Percentiles rank a stretch among this genome's conserved stretches.
Evolutionary conservation across 2,888 invertebrate species (phyloP).

Genomic region (Gnatocerus cornutus): DNA sequence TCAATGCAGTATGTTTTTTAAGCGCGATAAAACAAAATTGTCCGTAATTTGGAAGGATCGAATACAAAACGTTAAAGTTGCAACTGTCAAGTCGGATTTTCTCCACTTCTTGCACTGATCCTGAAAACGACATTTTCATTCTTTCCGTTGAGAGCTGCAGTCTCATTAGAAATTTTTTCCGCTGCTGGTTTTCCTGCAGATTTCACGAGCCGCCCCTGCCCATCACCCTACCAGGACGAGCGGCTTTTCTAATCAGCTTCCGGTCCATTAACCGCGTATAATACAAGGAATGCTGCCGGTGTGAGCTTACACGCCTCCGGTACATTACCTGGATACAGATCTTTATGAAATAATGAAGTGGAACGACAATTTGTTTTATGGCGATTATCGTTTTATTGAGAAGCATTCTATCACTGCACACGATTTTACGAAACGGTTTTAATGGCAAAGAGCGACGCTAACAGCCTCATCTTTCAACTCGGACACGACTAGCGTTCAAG

Average conservation of each 20-base stretch:
- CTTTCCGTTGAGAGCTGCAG: background rate
- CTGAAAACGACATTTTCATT: no score
- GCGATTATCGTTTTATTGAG: slow-evolving; percentile 44
- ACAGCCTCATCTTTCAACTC: slow-evolving; percentile 18
- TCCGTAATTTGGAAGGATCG: no score
- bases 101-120: no score
- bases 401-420: slow-evolving; percentile 34
- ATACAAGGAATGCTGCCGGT: slow-evolving; percentile 54
- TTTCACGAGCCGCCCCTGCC: background rate
- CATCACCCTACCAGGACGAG: slow-evolving; percentile 34
- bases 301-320: slow-evolving; percentile 39
- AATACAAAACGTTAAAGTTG: no score
- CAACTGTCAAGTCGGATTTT: no score
- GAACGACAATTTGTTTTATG: slow-evolving; percentile 46
- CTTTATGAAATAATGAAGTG: slow-evolving; percentile 47
- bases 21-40: no score
- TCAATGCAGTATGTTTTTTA: no score
- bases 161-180: background rate
- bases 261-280: slow-evolving; percentile 56
- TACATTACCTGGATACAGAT: slow-evolving; percentile 47
- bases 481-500: slow-evolving; percentile 13
- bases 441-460: slow-evolving; percentile 7
- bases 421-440: slow-evolving; percentile 13
- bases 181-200: background rate
- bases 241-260: slow-evolving; percentile 58